These are phyloP conservation scores for Agrilus cyanescens DNA, from an alignment of 2,888 invertebrate genomes.

Conservation along the genomic window DNA sequence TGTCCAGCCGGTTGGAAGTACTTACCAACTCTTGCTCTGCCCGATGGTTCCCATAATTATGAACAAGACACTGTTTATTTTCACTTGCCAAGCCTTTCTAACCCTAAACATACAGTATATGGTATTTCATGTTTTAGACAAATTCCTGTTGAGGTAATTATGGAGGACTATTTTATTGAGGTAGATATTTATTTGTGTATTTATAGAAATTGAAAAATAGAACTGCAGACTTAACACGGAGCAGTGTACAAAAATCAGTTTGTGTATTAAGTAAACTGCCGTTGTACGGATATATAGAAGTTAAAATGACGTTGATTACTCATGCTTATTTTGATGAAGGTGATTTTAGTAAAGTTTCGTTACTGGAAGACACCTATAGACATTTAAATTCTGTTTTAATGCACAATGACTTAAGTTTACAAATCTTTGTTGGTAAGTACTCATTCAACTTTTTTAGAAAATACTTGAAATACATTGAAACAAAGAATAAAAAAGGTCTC, in stretches of 20 bases:
- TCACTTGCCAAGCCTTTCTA: conserved; percentile 78
- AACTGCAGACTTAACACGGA: conserved; percentile 91
- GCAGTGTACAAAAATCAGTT: conserved; percentile 96
- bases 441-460: conserved; percentile 2
- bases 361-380: conserved; percentile 83
- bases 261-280: conserved; percentile 87
- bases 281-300: conserved; percentile 86
- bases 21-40: conserved; percentile 89
- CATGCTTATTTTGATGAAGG: conserved; percentile 95
- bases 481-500: not conserved
- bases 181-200: conserved; percentile 6
- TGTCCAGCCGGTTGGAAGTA: conserved; percentile 90
- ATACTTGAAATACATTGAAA: not conserved
- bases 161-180: not conserved
- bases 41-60: conserved; percentile 97
- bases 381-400: conserved; percentile 79
- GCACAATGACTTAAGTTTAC: conserved; percentile 45
- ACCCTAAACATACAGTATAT: conserved; percentile 78
- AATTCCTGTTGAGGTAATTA: conserved; percentile 78
- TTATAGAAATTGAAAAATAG: conserved; percentile 78
- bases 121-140: conserved; percentile 97
- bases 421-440: conserved; percentile 55
- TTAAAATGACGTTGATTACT: conserved; percentile 92
- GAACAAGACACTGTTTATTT: conserved; percentile 93
- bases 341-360: conserved; percentile 77